Percentiles rank a stretch among this genome's conserved stretches.
Evolutionary conservation across 2,113 vertebrate species (phyloP).

Genomic region (Emberiza fucata): DNA sequence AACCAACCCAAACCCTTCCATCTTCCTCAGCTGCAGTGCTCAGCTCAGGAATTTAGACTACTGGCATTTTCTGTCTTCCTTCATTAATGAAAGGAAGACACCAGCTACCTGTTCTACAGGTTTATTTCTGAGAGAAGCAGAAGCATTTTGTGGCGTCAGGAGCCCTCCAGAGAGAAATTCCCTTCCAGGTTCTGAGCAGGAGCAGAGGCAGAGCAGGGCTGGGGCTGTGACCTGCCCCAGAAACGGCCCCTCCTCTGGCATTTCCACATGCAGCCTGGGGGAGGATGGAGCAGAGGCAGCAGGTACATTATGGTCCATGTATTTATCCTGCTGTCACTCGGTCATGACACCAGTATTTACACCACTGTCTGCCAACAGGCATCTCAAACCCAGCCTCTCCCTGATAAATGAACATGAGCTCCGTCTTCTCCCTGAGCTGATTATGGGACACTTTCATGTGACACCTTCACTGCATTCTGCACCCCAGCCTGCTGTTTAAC

Average conservation of each 20-base stretch:
- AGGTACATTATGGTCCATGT: background rate
- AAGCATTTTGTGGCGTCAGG: background rate
- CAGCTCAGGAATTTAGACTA: background rate
- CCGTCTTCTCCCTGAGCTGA: background rate
- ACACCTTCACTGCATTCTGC: background rate
- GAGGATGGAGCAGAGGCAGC: background rate
- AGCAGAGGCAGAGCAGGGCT: background rate
- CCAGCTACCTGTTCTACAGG: background rate
- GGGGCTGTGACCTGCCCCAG: background rate
- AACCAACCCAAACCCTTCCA: background rate
- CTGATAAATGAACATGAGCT: background rate
- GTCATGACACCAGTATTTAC: background rate
- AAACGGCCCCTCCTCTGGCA: fast-evolving
- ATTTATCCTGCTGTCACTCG: background rate
- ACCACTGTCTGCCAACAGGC: background rate
- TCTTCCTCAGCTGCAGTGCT: background rate
- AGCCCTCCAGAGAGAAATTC: background rate
- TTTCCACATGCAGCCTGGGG: background rate
- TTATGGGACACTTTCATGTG: background rate
- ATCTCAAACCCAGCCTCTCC: background rate
- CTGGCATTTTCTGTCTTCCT: background rate
- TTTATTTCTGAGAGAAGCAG: background rate
- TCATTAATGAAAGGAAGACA: background rate
- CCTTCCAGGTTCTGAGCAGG: background rate
- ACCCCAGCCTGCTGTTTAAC: background rate